Evolutionary conservation across 1,140 invertebrate genomes (phyloP), one percentile per base, ranked within the genome.

Genomic region (Sitobion miscanthi): DNA sequence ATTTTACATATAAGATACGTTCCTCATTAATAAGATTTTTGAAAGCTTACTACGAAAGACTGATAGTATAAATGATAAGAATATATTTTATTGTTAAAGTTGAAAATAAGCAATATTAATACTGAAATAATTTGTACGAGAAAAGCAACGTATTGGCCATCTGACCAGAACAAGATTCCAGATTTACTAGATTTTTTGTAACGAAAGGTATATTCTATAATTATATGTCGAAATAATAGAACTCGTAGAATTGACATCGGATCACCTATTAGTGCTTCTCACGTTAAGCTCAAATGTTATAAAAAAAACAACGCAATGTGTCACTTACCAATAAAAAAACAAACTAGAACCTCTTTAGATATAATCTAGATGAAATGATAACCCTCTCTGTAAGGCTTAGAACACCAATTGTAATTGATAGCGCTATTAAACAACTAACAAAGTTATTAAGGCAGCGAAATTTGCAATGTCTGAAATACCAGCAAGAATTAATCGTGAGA

Each of bases 131-230:
- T 38, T 38, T 38, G 38, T 38, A 38, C 38, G 38, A 38, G 38
- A 38, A 38, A 38, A 38, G 38, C 38, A 38, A 38, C 38, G 38
- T 38, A 38, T 38, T 38, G 38, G 0, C 38, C 38, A 38, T 38
- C 38, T 38, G 38, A 38, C 38, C 38, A 38, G 38, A 38, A 38
- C 38, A 38, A 1, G 38, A 38, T 38, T 38, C 38, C 38, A 38
- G 38, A 38, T 38, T 38, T 38, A 38, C 38, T 38, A 38, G 38
- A 38, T 1, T 38, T 38, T 38, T 38, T 49, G 92, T 95, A 47
- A 93, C 92, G 21, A 94, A 94, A 94, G 95, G 94, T 57, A 93
- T 95, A 8, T 94, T 94, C 25, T 77, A 25, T 47, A 94, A 94
- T 54, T 94, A 94, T 38, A 38, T 49, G 77, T 94, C 0, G 45